Evolutionary conservation across 2,797 vertebrate species (phyloP), one percentile per base, ranked within the genome.

Genomic region (Poecilia velifera): DNA sequence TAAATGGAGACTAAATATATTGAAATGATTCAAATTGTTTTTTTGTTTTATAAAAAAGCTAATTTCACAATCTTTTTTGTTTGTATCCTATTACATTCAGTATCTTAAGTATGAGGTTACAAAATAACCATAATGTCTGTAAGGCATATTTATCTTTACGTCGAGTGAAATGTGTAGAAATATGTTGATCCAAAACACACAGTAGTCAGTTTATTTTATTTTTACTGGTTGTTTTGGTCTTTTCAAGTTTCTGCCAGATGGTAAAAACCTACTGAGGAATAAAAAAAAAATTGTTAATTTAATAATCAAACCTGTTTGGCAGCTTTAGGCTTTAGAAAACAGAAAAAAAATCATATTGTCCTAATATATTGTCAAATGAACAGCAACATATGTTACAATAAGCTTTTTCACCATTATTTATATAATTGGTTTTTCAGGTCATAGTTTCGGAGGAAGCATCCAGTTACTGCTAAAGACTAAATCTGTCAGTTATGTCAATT

Each of bases 71-170:
- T 12, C 68, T 28, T 83, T 51, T 66, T 80, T 25, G 46, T 34
- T 79, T 77, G 75, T 75, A 84, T 87, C 87, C 49, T 78, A 51
- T 85, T 86, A 83, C 72, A 84, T 76, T 86, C 73, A 77, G 49
- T 83, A 77, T 81, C 81, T 82, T 72, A 80, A 62, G 34, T 79
- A 73, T 62, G 66, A 76, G 71, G 66, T 86, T 74, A 88, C 1
- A 46, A n/a, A 62, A 82, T 64, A 31, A 79, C 28, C 68, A 62
- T 41, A 59, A 55, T 70, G 81, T 89, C 88, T 84, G 74, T 83
- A 83, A 73, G 41, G 83, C 31, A 82, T 77, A 68, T 73, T 53
- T 45, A 83, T 18, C 68, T 84, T 77, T 25, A 62, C 6, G 66
- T 86, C 43, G 80, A 86, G 79, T 80, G n/a, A 81, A 77, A 34